Conservation (phyloP, 2,797 vertebrate species). For the Orestias chungarensis region DNA sequence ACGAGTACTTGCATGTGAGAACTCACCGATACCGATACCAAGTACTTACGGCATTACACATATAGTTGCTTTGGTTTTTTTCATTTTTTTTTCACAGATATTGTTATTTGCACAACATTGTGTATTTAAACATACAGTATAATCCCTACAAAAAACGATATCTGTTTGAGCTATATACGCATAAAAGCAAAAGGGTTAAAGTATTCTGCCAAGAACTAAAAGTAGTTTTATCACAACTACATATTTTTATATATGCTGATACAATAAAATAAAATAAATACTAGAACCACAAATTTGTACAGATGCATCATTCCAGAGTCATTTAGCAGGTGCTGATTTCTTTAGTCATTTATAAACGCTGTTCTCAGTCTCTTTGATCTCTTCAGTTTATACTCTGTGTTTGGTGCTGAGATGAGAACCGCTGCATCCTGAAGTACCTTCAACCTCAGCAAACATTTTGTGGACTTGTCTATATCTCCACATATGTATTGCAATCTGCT, state of each 20-base stretch:
- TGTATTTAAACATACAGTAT: too few species aligned
- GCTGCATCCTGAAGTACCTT: background rate
- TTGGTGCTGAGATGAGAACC: background rate
- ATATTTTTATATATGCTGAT: background rate
- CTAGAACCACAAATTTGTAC: background rate
- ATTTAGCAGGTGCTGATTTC: background rate
- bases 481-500: background rate
- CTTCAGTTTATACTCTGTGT: background rate
- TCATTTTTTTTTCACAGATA: too few species aligned
- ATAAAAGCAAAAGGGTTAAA: background rate
- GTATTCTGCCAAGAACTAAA: background rate
- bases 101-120: too few species aligned
- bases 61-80: too few species aligned
- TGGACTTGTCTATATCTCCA: background rate
- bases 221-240: background rate
- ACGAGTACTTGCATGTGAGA: too few species aligned
- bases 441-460: too few species aligned
- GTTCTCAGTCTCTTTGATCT: background rate
- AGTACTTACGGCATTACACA: too few species aligned
- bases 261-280: background rate
- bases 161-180: background rate
- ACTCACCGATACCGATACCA: too few species aligned
- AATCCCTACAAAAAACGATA: too few species aligned
- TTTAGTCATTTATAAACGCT: background rate
- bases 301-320: background rate